phyloP scores from a whole-genome alignment of 2,797 vertebrate genomes.

The Pangasius djambal region DNA sequence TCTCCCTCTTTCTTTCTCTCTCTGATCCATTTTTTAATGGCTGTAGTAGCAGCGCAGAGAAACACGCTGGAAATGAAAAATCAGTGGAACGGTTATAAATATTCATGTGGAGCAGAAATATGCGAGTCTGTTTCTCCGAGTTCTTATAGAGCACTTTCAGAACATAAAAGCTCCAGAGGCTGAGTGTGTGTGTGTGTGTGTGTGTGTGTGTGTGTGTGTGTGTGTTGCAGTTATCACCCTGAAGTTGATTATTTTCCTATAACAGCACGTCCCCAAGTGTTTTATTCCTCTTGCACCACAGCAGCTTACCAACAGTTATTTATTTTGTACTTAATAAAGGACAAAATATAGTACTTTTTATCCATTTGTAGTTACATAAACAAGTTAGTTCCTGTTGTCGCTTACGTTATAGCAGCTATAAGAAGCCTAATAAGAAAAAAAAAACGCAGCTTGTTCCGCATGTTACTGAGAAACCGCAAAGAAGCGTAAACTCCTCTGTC shows the following conservation, averaged over 20 bases:
- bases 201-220: neutral
- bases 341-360: neutral
- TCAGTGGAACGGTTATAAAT: conserved; percentile 65
- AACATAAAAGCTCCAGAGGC: conserved; percentile 11
- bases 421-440: no score
- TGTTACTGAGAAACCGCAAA: neutral
- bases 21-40: conserved; percentile 68
- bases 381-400: neutral
- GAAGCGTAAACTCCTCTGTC: neutral
- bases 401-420: neutral
- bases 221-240: neutral
- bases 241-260: neutral
- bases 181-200: neutral
- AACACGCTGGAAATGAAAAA: conserved; percentile 67
- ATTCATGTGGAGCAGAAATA: conserved; percentile 58
- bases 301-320: neutral
- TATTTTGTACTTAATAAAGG: neutral
- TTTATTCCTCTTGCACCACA: neutral
- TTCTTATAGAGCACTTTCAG: conserved; percentile 24
- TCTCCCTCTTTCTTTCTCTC: neutral
- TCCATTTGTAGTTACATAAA: neutral
- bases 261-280: neutral
- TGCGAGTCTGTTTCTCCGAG: conserved; percentile 61
- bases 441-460: neutral
- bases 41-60: conserved; percentile 67